phyloP scores from a whole-genome alignment of 2,113 vertebrate species.

The Microtus ochrogaster region DNA sequence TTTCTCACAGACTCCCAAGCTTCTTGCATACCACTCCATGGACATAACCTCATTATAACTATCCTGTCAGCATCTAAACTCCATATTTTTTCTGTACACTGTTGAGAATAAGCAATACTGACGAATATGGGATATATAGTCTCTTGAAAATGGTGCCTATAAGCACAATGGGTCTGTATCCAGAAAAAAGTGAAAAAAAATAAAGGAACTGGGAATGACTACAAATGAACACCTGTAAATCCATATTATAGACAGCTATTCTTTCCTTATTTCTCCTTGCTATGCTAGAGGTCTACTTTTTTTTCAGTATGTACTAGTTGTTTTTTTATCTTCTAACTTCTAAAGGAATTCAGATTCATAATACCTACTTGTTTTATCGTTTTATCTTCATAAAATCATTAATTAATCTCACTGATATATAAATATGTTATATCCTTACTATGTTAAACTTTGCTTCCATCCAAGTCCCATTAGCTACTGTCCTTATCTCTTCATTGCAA shows the following conservation, averaged over 20 bases:
- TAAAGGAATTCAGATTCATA: conserved; percentile 4
- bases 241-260: background rate
- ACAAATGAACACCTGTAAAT: background rate
- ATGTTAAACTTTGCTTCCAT: conserved; percentile 18
- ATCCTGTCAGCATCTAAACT: background rate
- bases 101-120: background rate
- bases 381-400: background rate
- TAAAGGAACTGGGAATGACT: background rate
- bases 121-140: background rate
- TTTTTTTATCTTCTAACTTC: conserved; percentile 25
- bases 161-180: background rate
- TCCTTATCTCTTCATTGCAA: background rate
- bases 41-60: background rate
- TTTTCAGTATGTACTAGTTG: background rate
- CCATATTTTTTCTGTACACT: background rate
- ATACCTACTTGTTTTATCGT: conserved; percentile 1
- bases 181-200: background rate
- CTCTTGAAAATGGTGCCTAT: background rate
- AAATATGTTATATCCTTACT: conserved; percentile 2
- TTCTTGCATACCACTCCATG: background rate
- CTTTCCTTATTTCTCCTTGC: background rate
- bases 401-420: background rate
- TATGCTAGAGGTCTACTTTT: background rate
- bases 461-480: background rate
- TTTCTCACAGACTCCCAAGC: background rate